A percentile compares a stretch with the other conserved stretches of the same genome.
Conservation (phyloP, 2,797 vertebrate genomes). For the Rhodeus uyekii region DNA sequence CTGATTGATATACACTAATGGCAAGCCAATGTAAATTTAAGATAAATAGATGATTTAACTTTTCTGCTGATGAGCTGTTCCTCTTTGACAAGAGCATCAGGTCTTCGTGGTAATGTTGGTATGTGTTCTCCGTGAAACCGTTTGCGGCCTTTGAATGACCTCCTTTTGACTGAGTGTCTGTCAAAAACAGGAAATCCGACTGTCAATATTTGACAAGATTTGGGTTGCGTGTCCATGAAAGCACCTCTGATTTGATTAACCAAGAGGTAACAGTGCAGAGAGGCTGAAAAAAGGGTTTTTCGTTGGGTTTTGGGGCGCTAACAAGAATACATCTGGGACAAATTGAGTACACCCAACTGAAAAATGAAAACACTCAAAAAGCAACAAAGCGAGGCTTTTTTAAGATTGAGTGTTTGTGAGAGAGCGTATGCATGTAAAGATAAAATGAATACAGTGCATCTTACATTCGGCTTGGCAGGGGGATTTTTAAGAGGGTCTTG, state of each 20-base stretch:
- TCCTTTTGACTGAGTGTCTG: slow-evolving; percentile 56
- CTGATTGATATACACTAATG: neutral
- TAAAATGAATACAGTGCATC: slow-evolving; percentile 60
- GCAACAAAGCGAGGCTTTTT: slow-evolving; percentile 42
- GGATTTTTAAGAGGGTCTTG: slow-evolving; percentile 69
- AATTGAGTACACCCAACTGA: slow-evolving; percentile 60
- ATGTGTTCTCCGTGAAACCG: slow-evolving; percentile 54
- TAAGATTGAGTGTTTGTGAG: slow-evolving; percentile 17
- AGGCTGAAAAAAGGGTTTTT: slow-evolving; percentile 38
- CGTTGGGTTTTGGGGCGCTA: slow-evolving; percentile 1
- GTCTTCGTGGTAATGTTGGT: slow-evolving; percentile 56
- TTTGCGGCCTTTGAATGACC: slow-evolving; percentile 52
- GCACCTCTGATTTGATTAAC: slow-evolving; percentile 34
- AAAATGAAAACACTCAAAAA: slow-evolving; percentile 61
- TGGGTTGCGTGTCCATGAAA: slow-evolving; percentile 5
- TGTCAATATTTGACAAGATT: slow-evolving; percentile 22
- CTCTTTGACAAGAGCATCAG: slow-evolving; percentile 61
- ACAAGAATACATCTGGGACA: slow-evolving; percentile 51
- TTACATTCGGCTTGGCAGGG: slow-evolving; percentile 68
- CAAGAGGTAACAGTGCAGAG: slow-evolving; percentile 5
- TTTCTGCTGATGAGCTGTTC: slow-evolving; percentile 59
- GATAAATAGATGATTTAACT: slow-evolving; percentile 31
- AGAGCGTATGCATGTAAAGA: slow-evolving; percentile 24
- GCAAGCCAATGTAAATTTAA: neutral
- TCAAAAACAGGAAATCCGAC: slow-evolving; percentile 13